Evolutionary conservation across 2,888 invertebrate genomes (phyloP).

Genomic region (Electrophaes corylata): DNA sequence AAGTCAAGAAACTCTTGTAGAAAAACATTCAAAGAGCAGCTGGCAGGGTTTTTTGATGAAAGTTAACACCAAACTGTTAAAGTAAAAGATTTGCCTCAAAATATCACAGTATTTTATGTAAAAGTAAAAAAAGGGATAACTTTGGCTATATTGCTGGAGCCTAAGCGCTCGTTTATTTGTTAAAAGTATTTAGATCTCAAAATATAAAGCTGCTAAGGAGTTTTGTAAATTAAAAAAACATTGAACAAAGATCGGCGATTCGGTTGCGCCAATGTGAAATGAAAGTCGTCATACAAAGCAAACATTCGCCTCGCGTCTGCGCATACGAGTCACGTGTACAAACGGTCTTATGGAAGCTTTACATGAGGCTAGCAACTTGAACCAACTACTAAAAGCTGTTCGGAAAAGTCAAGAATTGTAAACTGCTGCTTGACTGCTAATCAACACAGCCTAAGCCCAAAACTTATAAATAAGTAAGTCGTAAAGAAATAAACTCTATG

Average conservation of each 20-base stretch:
- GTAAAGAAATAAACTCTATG: no score
- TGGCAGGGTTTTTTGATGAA: no score
- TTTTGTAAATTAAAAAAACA: constrained; percentile 11
- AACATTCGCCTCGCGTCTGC: constrained; percentile 29
- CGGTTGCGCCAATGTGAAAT: constrained; percentile 39
- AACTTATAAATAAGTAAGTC: no score
- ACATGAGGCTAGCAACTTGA: constrained; percentile 4
- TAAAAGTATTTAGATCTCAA: background rate
- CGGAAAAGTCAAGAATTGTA: background rate
- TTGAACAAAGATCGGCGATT: constrained; percentile 5
- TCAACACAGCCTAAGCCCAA: no score
- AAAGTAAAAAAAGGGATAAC: no score
- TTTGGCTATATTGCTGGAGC: no score
- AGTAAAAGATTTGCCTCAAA: no score
- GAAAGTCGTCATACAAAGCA: constrained; percentile 34
- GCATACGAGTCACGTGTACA: constrained; percentile 27
- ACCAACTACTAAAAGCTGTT: background rate
- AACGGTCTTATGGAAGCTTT: constrained; percentile 10
- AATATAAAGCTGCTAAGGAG: constrained; percentile 4
- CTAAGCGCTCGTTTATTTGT: background rate
- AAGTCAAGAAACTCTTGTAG: no score
- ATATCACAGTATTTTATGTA: no score
- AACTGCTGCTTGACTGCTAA: background rate
- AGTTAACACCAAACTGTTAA: no score
- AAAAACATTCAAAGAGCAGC: no score